A percentile compares a stretch with the other conserved stretches of the same genome.
phyloP scores from a whole-genome alignment of 2,888 invertebrate genomes.

The Chloroclysta siterata region DNA sequence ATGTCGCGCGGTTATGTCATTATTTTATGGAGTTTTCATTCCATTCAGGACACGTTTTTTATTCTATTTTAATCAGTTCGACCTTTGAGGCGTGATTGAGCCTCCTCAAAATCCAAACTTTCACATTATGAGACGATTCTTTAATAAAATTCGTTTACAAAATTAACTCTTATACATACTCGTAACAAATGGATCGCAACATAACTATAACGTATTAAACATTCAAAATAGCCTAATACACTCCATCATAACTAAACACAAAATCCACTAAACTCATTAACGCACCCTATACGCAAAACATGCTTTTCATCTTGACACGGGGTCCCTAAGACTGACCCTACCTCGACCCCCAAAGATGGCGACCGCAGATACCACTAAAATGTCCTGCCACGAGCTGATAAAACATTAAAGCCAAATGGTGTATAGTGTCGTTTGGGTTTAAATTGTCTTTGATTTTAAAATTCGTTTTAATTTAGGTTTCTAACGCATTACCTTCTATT shows the following conservation, averaged over 20 bases:
- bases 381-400: slow-evolving; percentile 75
- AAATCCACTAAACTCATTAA: slow-evolving; percentile 71
- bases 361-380: slow-evolving; percentile 70
- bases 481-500: neutral
- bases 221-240: slow-evolving; percentile 26
- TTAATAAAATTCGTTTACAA: too few species aligned
- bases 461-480: slow-evolving; percentile 1
- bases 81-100: too few species aligned
- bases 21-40: too few species aligned
- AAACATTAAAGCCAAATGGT: slow-evolving; percentile 73
- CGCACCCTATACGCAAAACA: slow-evolving; percentile 72
- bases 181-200: too few species aligned
- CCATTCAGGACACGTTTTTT: too few species aligned
- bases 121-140: too few species aligned
- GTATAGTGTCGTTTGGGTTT: slow-evolving; percentile 44
- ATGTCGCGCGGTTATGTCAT: too few species aligned
- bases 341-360: slow-evolving; percentile 69
- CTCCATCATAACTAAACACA: slow-evolving; percentile 44
- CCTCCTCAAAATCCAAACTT: too few species aligned
- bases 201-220: neutral
- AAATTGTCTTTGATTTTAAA: slow-evolving; percentile 31
- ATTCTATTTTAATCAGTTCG: too few species aligned
- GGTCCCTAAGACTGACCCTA: slow-evolving; percentile 64
- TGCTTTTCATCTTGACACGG: slow-evolving; percentile 76
- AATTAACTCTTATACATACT: too few species aligned